Evolutionary conservation across 2,113 vertebrate genomes (phyloP).

Genomic region (Scartelaos histophorus): DNA sequence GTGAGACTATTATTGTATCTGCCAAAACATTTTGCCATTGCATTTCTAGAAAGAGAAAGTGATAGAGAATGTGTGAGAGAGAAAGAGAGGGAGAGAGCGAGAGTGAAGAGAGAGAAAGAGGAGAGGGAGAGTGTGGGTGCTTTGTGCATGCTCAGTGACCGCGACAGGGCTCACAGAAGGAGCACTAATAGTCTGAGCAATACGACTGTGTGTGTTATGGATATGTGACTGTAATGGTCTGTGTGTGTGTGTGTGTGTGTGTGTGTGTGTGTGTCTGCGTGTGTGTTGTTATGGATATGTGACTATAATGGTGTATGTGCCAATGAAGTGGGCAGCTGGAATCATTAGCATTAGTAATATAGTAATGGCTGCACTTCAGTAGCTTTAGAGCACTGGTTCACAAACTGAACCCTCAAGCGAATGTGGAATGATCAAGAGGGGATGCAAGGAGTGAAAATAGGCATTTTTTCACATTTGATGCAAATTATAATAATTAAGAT

Average conservation of each 20-base stretch:
- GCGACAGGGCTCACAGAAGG: slow-evolving; percentile 46
- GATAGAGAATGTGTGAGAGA: not conserved
- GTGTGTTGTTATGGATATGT: slow-evolving; percentile 7
- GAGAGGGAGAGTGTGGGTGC: not conserved
- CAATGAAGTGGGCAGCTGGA: not conserved
- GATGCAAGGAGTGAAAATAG: too few relatives aligned
- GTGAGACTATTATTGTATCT: not conserved
- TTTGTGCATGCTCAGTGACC: slow-evolving; percentile 66
- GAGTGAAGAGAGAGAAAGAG: not conserved
- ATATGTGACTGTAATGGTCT: not conserved
- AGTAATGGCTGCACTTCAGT: too few relatives aligned
- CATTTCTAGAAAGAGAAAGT: not conserved
- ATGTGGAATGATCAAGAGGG: too few relatives aligned
- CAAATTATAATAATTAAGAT: too few relatives aligned
- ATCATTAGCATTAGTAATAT: too few relatives aligned
- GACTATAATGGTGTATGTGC: not conserved
- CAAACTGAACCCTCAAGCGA: too few relatives aligned
- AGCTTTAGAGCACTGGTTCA: too few relatives aligned
- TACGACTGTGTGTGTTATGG: slow-evolving; percentile 6
- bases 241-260: not conserved
- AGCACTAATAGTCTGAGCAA: slow-evolving; percentile 37
- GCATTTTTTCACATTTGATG: too few relatives aligned
- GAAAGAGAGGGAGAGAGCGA: not conserved
- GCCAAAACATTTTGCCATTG: too few relatives aligned
- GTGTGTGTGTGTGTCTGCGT: too few relatives aligned